Percentiles rank a stretch among this genome's conserved stretches.
These are phyloP conservation scores for Fabriciana adippe DNA, from an alignment of 2,888 invertebrate genomes.

Conservation along the genomic window DNA sequence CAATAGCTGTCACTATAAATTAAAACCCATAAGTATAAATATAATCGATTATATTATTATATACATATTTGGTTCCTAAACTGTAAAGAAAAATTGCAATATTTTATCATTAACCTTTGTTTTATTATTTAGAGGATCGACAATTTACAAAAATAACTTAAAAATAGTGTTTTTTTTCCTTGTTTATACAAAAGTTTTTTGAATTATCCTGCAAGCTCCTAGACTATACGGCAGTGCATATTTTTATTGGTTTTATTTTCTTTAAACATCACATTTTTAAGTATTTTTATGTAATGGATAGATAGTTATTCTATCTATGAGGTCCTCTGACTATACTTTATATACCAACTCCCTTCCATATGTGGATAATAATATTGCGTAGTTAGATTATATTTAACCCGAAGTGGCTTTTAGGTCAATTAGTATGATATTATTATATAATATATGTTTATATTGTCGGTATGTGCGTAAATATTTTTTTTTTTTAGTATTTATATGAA, in stretches of 20 bases:
- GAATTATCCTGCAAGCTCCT: too few species aligned
- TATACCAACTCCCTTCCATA: slow-evolving; percentile 57
- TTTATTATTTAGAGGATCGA: too few species aligned
- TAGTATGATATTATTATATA: slow-evolving; percentile 45
- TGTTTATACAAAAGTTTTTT: too few species aligned
- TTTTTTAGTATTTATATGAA: not conserved
- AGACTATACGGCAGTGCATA: too few species aligned
- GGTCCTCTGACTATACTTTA: not conserved
- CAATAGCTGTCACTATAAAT: too few species aligned
- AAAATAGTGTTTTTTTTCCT: too few species aligned
- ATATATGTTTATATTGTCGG: slow-evolving; percentile 6
- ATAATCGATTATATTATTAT: not conserved
- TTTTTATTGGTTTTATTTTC: not conserved
- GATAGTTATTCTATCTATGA: not conserved
- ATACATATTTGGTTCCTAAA: slow-evolving; percentile 32
- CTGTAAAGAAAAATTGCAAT: slow-evolving; percentile 1
- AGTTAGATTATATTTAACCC: slow-evolving; percentile 46
- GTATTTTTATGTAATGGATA: not conserved
- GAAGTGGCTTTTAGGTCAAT: slow-evolving; percentile 77
- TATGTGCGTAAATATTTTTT: slow-evolving; percentile 8
- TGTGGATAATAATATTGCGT: slow-evolving; percentile 57
- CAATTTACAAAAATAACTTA: too few species aligned
- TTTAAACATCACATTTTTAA: not conserved
- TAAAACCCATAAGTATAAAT: not conserved
- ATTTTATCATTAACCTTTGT: too few species aligned